Percentiles rank a stretch among this genome's conserved stretches.
Conservation (phyloP, 2,888 invertebrate genomes). For the Melieria crassipennis region DNA sequence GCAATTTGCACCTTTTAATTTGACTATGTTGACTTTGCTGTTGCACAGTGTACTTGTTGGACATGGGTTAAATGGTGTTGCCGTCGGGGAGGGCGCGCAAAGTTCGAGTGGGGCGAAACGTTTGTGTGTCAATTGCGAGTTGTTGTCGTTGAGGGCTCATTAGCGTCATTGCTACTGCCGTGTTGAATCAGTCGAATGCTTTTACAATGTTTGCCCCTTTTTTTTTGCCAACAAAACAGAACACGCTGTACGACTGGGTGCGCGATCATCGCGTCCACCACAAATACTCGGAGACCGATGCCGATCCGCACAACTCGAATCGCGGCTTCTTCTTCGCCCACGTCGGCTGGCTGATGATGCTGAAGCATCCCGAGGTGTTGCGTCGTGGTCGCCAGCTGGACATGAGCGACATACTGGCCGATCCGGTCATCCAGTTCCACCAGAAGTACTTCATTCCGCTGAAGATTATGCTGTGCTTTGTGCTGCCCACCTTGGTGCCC, state of each 20-base stretch:
- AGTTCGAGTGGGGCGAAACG: no score
- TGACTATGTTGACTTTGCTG: conserved; percentile 5
- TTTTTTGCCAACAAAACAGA: conserved; percentile 68
- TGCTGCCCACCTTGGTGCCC: conserved; percentile 78
- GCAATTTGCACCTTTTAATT: conserved; percentile 24
- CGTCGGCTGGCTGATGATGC: conserved; percentile 91
- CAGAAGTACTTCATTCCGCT: conserved; percentile 76
- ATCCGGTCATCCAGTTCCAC: conserved; percentile 82
- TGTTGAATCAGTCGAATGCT: no score
- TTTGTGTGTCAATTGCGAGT: no score
- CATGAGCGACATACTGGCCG: conserved; percentile 79
- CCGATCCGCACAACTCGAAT: conserved; percentile 83
- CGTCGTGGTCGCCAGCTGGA: conserved; percentile 82
- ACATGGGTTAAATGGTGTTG: no score
- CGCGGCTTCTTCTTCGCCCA: conserved; percentile 93
- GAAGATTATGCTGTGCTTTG: conserved; percentile 75
- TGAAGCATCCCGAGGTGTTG: conserved; percentile 87
- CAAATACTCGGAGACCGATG: conserved; percentile 84
- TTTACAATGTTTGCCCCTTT: no score
- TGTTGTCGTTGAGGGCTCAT: no score
- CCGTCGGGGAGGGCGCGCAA: no score
- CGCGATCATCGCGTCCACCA: conserved; percentile 83
- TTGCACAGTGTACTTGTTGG: not conserved
- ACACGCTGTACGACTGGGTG: conserved; percentile 89
- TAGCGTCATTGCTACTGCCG: no score